Evolutionary conservation across 1,140 invertebrate genomes (phyloP).

Genomic region (Drosophila nigrodunni): DNA sequence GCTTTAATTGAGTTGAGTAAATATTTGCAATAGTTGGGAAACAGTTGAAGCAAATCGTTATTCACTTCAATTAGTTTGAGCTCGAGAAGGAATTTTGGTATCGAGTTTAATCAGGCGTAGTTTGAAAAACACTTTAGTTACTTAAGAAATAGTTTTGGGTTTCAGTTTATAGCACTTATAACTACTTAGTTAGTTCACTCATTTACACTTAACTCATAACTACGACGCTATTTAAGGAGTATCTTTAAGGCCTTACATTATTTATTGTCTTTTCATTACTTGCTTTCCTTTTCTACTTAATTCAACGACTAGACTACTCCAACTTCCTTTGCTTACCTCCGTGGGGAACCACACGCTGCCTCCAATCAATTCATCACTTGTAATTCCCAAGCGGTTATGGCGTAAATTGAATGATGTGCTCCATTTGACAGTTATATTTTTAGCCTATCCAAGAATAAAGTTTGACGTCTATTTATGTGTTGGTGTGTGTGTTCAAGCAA

Average conservation of each 20-base stretch:
- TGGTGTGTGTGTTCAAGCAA: conserved; percentile 13
- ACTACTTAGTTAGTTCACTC: too few species aligned
- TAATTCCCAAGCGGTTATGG: conserved; percentile 45
- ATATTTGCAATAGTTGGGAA: not conserved
- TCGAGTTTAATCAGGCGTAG: too few species aligned
- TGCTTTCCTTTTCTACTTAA: conserved; percentile 6
- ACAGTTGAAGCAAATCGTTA: not conserved
- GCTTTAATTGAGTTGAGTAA: conserved; percentile 8
- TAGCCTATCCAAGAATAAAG: conserved; percentile 17
- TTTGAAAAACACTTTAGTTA: too few species aligned
- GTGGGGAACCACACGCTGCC: not conserved
- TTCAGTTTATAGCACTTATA: too few species aligned
- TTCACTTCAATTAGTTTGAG: not conserved
- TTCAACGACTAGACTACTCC: not conserved
- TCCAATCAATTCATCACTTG: conserved; percentile 39
- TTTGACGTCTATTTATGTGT: not conserved
- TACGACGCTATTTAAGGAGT: too few species aligned
- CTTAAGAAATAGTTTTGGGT: too few species aligned
- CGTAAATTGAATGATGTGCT: conserved; percentile 48
- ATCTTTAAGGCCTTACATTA: too few species aligned
- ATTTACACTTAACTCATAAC: too few species aligned
- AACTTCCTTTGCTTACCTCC: not conserved
- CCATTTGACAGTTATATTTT: conserved; percentile 45
- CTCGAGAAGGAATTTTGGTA: too few species aligned
- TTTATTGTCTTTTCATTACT: too few species aligned